Evolutionary conservation across 2,113 vertebrate species (phyloP).

Genomic region (Platichthys stellatus): DNA sequence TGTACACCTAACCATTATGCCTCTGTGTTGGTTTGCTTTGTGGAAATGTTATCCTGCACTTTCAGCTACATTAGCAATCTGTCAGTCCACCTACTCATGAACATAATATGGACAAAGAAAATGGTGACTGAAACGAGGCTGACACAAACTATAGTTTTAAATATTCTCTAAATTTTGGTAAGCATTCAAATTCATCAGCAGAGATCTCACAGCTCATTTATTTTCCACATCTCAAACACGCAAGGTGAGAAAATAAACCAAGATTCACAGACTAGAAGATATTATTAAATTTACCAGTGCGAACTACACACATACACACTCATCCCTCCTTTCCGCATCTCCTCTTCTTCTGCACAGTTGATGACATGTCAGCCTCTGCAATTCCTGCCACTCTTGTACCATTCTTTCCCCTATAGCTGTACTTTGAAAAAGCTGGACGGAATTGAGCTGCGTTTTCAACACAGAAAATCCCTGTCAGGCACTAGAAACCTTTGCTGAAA

Average conservation of each 20-base stretch:
- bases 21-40: background rate
- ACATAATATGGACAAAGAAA: background rate
- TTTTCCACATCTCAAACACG: background rate
- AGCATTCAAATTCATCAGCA: background rate
- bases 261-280: background rate
- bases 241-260: conserved; percentile 6
- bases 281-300: conserved; percentile 11
- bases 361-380: background rate
- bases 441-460: background rate
- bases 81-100: background rate
- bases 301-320: background rate
- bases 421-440: background rate
- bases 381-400: background rate
- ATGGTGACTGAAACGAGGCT: background rate
- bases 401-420: background rate
- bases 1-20: background rate
- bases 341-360: background rate
- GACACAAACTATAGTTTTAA: background rate
- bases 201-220: background rate
- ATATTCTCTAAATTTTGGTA: background rate
- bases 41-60: background rate
- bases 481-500: background rate
- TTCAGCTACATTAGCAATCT: background rate
- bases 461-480: background rate
- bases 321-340: background rate